Evolutionary conservation across 2,888 invertebrate genomes (phyloP), one percentile per base, ranked within the genome.

Genomic region (Hypomecis atomaria): DNA sequence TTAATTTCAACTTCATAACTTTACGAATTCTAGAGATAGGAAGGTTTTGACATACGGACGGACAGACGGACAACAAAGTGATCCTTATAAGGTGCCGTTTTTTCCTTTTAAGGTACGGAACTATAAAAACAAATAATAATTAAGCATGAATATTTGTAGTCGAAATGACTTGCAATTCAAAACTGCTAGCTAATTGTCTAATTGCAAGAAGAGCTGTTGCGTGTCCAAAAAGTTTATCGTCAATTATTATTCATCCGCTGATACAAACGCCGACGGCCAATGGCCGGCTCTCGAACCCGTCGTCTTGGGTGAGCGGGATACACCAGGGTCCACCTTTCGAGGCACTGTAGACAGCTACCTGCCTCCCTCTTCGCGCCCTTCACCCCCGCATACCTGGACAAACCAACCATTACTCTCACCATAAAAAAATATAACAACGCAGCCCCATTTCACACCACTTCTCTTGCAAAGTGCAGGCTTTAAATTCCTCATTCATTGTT

Each of bases 241-340:
- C 59, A 72, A 62, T 67, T 73, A 75, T 78, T 74, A 76, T 74
- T 78, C 72, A 69, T 71, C 63, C 70, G 71, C 72, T 70, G 73
- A 74, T 72, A 72, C 71, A 71, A 68, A 70, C 69, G 73, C 62
- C 49, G 64, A 40, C 47, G 50, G 72, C 71, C 67, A 71, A 63
- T 68, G 72, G 74, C 59, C 71, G 70, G 71, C 45, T 70, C 87
- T 88, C 87, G 86, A 87, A 86, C 75, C 69, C 45, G 49, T 36
- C 42, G 67, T 62, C 70, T 63, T 75, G 71, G 79, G 79, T 78
- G 77, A 83, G 78, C 76, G 78, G 82, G 79, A 75, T 81, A 77
- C 76, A 76, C 75, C 75, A 74, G 75, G 64, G 63, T 49, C 43
- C 13, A 44, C 64, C 65, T 67, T 65, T 73, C 73, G 71, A 75